These are phyloP conservation scores for Nannoperca obscura DNA, from an alignment of 2,797 vertebrate species.

Conservation along the genomic window DNA sequence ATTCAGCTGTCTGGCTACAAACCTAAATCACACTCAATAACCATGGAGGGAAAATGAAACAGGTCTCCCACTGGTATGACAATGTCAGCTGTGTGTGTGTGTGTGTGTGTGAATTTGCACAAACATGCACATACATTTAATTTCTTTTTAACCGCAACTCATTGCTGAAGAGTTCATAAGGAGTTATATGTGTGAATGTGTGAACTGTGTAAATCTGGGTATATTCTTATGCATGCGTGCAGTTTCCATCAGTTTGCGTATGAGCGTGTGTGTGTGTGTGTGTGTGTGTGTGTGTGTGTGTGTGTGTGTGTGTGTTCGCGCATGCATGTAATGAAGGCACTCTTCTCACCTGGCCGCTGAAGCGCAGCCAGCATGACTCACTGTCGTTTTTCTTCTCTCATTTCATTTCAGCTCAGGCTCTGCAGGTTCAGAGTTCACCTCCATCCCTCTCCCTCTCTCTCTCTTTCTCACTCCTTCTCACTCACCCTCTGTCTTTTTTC, in stretches of 20 bases:
- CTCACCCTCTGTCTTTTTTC: slow-evolving; percentile 3
- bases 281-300: background rate
- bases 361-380: slow-evolving; percentile 65
- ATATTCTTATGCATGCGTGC: slow-evolving; percentile 8
- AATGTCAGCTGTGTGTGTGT: slow-evolving; percentile 7
- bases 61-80: slow-evolving; percentile 42
- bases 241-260: background rate
- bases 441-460: slow-evolving; percentile 9
- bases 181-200: background rate
- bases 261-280: background rate
- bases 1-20: slow-evolving; percentile 45
- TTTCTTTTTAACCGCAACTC: background rate
- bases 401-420: slow-evolving; percentile 65
- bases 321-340: slow-evolving; percentile 31
- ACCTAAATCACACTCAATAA: slow-evolving; percentile 48
- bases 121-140: background rate
- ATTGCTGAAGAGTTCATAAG: slow-evolving; percentile 17
- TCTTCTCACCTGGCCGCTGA: slow-evolving; percentile 58
- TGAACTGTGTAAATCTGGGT: background rate
- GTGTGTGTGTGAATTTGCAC: background rate
- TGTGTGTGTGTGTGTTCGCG: background rate
- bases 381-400: slow-evolving; percentile 58
- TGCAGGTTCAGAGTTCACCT: slow-evolving; percentile 73
- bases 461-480: slow-evolving; percentile 10
- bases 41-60: slow-evolving; percentile 46